Evolutionary conservation across 2,113 vertebrate species (phyloP), one percentile per base, ranked within the genome.

Genomic region (Myxocyprinus asiaticus): DNA sequence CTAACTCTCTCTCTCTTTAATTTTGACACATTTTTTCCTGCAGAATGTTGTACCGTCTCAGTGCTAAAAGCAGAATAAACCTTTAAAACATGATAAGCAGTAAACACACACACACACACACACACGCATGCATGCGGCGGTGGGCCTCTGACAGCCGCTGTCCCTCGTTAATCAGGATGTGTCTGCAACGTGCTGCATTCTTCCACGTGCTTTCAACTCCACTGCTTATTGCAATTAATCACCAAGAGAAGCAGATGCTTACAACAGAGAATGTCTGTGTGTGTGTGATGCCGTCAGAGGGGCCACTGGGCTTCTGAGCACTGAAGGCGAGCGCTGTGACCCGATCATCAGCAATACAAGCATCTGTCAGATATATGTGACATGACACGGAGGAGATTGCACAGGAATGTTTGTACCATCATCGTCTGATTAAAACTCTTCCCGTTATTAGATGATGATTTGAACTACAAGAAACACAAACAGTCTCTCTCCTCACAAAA

Each of bases 181-280:
- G 95, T 93, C 95, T 95, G 94, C 94, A 95, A 95, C 86, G 92
- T 92, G 95, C 95, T 74, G 94, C 94, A 92, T 94, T 96, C 96
- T 95, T 96, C 94, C 94, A 95, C 91, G 89, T 94, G 94, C 95
- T 95, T 97, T 98, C 96, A 96, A 95, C 94, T 94, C 89, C 89
- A 91, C 94, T 86, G 84, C 96, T 98, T 98, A 98, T 99, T 97
- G 95, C 96, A 98, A 99, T 98, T 98, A 98, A 98, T 98, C 97
- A 98, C 94, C 91, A 93, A 94, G 92, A 81, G 95, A 98, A 98
- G 97, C 97, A 98, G 97, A 98, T 97, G 96, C 96, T 95, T 92
- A 91, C 90, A 94, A 97, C 96, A 96, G 96, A 95, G 95, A 94
- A 85, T 88, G 12, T 77, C 42, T 17, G 63, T 62, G 15, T 12